Conservation (phyloP, 2,797 vertebrate genomes). For the Schizopygopsis pylzovi region DNA sequence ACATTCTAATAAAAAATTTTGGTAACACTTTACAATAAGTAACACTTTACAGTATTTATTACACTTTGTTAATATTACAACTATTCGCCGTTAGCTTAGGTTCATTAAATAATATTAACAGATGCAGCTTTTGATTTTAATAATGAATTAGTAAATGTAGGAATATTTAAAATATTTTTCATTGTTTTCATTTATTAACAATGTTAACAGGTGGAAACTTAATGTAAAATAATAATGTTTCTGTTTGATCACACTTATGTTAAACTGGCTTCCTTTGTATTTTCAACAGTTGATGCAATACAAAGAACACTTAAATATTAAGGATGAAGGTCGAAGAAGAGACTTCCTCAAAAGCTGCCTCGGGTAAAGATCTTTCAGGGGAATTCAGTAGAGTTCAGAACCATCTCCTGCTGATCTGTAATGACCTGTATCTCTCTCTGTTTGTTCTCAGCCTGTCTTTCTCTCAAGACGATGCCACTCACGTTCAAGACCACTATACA, state of each 20-base stretch:
- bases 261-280: slow-evolving; percentile 50
- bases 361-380: slow-evolving; percentile 72
- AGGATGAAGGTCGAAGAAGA: slow-evolving; percentile 85
- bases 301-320: slow-evolving; percentile 87
- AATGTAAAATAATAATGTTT: background rate
- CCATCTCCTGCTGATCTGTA: background rate
- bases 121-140: background rate
- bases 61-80: background rate
- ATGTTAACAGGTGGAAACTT: background rate
- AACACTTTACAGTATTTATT: background rate
- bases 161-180: background rate
- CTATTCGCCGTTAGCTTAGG: background rate
- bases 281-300: slow-evolving; percentile 89
- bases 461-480: slow-evolving; percentile 84
- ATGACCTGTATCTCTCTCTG: background rate
- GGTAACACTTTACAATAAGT: too few species aligned
- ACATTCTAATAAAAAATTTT: background rate
- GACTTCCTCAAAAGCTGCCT: slow-evolving; percentile 93
- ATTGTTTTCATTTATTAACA: background rate
- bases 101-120: background rate
- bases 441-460: slow-evolving; percentile 79
- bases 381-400: background rate
- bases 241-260: background rate
- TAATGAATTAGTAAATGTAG: background rate
- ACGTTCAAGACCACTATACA: slow-evolving; percentile 92